A percentile compares a stretch with the other conserved stretches of the same genome.
These are phyloP conservation scores for Mobula birostris DNA, from an alignment of 2,113 vertebrate species.

Conservation along the genomic window DNA sequence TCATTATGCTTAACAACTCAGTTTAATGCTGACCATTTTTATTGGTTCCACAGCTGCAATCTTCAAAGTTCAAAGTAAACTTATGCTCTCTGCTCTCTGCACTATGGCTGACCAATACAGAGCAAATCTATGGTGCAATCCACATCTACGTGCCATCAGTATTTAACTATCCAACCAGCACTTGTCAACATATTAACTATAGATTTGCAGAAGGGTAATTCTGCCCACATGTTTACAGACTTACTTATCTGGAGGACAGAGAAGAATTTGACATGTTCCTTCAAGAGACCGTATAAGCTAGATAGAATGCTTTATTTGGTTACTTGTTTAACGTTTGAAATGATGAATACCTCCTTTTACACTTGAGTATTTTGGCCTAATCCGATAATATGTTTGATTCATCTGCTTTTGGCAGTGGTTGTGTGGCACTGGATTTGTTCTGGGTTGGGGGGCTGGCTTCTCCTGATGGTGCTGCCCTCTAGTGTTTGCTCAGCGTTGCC, in stretches of 20 bases:
- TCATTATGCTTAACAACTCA: neutral
- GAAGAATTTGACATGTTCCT: neutral
- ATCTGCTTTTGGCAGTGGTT: neutral
- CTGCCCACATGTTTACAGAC: neutral
- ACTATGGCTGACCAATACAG: neutral
- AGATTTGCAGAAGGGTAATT: neutral
- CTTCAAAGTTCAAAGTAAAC: neutral
- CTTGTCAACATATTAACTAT: neutral
- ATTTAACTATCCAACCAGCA: neutral
- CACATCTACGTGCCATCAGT: neutral
- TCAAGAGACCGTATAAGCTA: neutral
- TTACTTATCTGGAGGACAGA: neutral
- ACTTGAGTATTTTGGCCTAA: neutral
- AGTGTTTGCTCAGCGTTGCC: too few species aligned
- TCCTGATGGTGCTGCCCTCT: too few species aligned
- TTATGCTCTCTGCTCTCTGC: neutral
- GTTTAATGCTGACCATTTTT: neutral
- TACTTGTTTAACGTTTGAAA: neutral
- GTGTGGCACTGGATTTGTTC: too few species aligned
- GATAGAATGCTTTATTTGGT: neutral
- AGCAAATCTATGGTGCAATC: neutral
- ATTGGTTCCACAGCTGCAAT: neutral
- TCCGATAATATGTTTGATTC: neutral
- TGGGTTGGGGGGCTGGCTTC: too few species aligned
- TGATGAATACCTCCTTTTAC: neutral